Base-by-base conservation (phyloP, 2,113 vertebrate genomes). In the Megaleporinus macrocephalus region DNA sequence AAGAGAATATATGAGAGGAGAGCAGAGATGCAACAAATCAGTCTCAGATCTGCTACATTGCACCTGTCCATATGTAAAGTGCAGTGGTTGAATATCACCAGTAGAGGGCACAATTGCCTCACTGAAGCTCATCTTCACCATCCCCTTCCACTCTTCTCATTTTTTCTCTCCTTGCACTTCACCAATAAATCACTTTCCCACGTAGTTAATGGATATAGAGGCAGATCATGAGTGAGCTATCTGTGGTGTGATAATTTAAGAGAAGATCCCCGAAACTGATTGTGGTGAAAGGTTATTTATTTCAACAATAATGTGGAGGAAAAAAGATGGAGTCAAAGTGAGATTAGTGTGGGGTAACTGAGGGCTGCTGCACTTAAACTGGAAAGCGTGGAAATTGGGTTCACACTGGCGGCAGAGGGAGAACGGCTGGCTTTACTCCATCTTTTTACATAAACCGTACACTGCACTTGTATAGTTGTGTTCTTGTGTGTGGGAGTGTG, bases 251-350 rank as follows among this genome's bases (percentile, higher is more conserved):
- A 94, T 94, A 93, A 94, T 94, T 94, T 94, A 94, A 94, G 92
- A 92, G 92, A 94, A 93, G 94, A 94, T 94, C 91, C 78, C 92
- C 88, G 87, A 85, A 92, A 89, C 93, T 93, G 93, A 94, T 94
- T 93, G 93, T 90, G 89, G 90, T 93, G 94, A 94, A 94, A 94
- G 93, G 93, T 94, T 94, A 94, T 94, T 94, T 94, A 94, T 94
- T 94, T 94, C 92, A 92, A 93, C 93, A 92, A 92, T 93, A 94
- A 93, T 91, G 89, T 92, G 82, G 87, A 89, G 71, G 30, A 76
- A 73, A 76, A 72, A 63, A 61, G 90, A 88, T 86, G 89, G 90
- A 90, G 90, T 91, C 88, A 91, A 92, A 89, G 89, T 84, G 84
- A 93, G 92, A 93, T 93, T 93, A 93, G 92, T 87, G 88, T 90